Evolutionary conservation across 2,113 vertebrate species (phyloP).

Genomic region (Callopanchax toddi): DNA sequence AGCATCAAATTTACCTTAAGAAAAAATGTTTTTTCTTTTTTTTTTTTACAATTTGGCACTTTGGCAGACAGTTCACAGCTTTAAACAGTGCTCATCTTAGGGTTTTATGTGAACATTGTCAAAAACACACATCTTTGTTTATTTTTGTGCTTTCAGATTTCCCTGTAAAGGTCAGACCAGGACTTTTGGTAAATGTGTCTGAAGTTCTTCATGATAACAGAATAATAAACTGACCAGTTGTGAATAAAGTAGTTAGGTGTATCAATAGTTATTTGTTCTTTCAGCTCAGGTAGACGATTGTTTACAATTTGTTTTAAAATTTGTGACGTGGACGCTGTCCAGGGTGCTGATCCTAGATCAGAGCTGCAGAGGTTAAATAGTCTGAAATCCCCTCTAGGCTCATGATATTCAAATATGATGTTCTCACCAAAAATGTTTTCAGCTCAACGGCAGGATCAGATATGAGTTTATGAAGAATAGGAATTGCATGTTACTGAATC

Average conservation of each 20-base stretch:
- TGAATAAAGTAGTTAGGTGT: background rate
- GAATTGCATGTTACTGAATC: background rate
- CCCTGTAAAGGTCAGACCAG: background rate
- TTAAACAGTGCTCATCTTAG: too few relatives aligned
- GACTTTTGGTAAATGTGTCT: background rate
- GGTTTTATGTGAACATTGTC: too few relatives aligned
- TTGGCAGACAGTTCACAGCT: too few relatives aligned
- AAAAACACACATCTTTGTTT: background rate
- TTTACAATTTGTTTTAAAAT: slow-evolving; percentile 24
- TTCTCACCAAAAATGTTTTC: too few relatives aligned
- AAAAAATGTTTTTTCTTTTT: too few relatives aligned
- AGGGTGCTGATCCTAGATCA: slow-evolving; percentile 59
- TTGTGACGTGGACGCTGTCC: slow-evolving; percentile 52
- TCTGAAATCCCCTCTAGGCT: too few relatives aligned
- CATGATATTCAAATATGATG: too few relatives aligned
- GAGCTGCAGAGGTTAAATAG: too few relatives aligned
- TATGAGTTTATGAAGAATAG: background rate
- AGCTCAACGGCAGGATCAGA: background rate
- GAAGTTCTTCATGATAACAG: background rate
- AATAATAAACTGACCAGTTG: slow-evolving; percentile 3
- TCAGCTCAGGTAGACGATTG: slow-evolving; percentile 12
- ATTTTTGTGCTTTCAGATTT: too few relatives aligned
- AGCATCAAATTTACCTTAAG: too few relatives aligned
- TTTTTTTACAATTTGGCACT: too few relatives aligned
- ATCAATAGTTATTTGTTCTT: background rate